Percentiles rank a stretch among this genome's conserved stretches.
Evolutionary conservation across 2,797 vertebrate species (phyloP).

Genomic region (Phoxinus dragarum): DNA sequence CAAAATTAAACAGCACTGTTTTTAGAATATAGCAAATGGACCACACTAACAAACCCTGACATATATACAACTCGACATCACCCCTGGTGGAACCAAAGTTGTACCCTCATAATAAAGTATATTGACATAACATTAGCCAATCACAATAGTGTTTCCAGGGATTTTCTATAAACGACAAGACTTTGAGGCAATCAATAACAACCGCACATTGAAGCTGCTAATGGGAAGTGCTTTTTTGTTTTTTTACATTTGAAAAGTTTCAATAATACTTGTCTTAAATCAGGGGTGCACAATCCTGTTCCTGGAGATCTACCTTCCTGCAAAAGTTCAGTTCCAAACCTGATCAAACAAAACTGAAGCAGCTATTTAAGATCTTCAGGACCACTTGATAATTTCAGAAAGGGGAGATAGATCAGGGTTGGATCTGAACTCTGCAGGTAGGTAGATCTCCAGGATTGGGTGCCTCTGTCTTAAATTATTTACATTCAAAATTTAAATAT

Average conservation of each 20-base stretch:
- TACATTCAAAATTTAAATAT: background rate
- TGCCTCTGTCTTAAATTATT: background rate
- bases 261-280: background rate
- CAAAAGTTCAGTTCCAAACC: background rate
- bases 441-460: background rate
- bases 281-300: background rate
- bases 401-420: background rate
- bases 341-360: background rate
- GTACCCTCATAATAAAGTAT: conserved; percentile 39
- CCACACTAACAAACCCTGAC: background rate
- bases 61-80: conserved; percentile 47
- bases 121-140: conserved; percentile 69
- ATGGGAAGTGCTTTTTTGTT: conserved; percentile 55
- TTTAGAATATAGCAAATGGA: background rate
- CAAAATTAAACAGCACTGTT: no score
- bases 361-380: background rate
- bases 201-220: conserved; percentile 48
- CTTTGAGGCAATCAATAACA: conserved; percentile 46
- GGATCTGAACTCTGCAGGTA: background rate
- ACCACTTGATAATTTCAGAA: background rate
- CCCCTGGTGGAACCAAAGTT: conserved; percentile 58
- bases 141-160: conserved; percentile 51
- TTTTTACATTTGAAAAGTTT: background rate
- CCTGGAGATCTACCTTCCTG: background rate
- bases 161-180: conserved; percentile 61